Evolutionary conservation across 2,113 vertebrate species (phyloP).

Genomic region (Montifringilla adamsi): DNA sequence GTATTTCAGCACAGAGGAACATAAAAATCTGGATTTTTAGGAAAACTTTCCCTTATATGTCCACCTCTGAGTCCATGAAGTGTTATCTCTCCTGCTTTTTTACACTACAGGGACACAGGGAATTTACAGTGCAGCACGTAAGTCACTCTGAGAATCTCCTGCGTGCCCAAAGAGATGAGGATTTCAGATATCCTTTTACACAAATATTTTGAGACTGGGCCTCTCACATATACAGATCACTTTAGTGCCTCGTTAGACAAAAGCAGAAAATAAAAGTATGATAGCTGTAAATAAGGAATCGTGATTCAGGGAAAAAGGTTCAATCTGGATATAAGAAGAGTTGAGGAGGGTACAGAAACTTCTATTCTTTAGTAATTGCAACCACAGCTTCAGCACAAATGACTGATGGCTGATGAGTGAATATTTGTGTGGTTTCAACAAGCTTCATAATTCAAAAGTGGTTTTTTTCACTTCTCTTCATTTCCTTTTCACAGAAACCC

Average conservation of each 20-base stretch:
- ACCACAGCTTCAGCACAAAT: background rate
- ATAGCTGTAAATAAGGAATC: background rate
- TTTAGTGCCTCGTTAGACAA: background rate
- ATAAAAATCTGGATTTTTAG: background rate
- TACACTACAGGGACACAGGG: background rate
- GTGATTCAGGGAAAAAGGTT: background rate
- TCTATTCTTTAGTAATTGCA: background rate
- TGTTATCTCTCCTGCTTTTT: background rate
- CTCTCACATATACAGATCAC: background rate
- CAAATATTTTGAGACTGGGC: background rate
- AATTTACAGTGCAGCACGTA: background rate
- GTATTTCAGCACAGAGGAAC: background rate
- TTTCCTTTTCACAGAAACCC: background rate
- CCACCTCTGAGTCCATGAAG: background rate
- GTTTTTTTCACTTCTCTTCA: background rate
- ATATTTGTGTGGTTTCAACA: background rate
- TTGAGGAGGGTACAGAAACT: background rate
- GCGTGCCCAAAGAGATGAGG: background rate
- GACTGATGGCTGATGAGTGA: background rate
- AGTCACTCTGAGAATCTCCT: background rate
- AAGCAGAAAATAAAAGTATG: background rate
- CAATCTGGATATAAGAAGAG: background rate
- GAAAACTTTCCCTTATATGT: rapidly evolving
- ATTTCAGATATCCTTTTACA: background rate
- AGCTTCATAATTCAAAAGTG: background rate